Evolutionary conservation across 35 echinoderm and acorn worm species (phyloP), one percentile per base, ranked within the genome.

Genomic region (Holothuria glaberrima): DNA sequence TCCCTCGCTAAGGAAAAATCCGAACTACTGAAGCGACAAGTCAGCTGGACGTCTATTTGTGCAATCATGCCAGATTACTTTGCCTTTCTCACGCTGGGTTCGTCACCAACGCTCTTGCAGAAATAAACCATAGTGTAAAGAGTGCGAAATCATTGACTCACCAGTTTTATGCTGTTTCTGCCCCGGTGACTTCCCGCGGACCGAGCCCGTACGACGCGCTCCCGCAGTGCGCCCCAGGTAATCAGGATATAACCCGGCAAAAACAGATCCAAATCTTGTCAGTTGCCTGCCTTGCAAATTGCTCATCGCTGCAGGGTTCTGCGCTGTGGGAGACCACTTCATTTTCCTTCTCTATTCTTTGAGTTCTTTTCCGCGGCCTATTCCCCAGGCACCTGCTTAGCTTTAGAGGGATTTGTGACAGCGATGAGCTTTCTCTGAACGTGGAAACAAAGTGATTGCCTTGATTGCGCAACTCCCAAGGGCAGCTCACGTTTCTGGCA

Each of bases 301-400:
- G 85, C 66, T 67, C 85, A 38, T 71, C 85, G 85, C 85, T 87
- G 85, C 85, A 87, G 85, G 85, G 85, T 87, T 87, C 85, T 87
- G 85, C 85, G 85, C 85, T 87, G 85, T 87, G 85, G 85, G 85
- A 87, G 85, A 87, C 85, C 85, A 71, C 85, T 87, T 87, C 85
- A 87, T 87, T 87, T 87, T 87, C 32, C 85, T 36, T 87, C 80
- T 84, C 80, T 84, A 35, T 84, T 84, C 59, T 63, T 61, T 84
- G 46, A 84, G 80, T 63, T 84, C 54, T 84, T 83, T 87, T 87
- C 66, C 61, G 60, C 66, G 54, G 85, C 63, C 85, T 69, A 87
- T 87, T 87, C 85, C 85, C 85, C 66, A 69, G 85, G 85, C 54
- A 87, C 85, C 66, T 69, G 34, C 44, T 52, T 67, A 71, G 65